Conservation (phyloP, 2,797 vertebrate genomes). For the Aselliscus stoliczkanus region DNA sequence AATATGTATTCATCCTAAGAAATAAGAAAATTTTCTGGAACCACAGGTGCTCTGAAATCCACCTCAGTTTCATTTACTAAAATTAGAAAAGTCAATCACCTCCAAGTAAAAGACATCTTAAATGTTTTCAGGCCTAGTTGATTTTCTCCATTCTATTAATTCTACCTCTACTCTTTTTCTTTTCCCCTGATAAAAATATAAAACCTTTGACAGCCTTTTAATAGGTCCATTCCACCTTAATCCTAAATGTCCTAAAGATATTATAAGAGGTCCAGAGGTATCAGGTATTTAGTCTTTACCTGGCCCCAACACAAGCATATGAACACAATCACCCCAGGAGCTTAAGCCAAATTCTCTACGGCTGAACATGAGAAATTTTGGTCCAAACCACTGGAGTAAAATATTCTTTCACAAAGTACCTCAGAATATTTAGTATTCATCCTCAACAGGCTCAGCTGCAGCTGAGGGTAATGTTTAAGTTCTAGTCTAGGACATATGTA, state of each 20-base stretch:
- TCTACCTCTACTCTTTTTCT: background rate
- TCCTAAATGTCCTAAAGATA: background rate
- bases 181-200: background rate
- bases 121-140: background rate
- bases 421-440: conserved; percentile 18
- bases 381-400: background rate
- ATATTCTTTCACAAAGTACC: background rate
- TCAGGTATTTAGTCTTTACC: background rate
- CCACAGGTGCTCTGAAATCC: background rate
- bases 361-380: background rate
- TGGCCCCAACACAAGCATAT: background rate
- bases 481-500: background rate
- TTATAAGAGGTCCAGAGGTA: background rate
- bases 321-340: background rate
- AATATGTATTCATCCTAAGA: background rate
- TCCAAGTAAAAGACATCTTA: background rate
- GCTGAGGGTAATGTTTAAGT: background rate
- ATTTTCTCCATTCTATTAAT: conserved; percentile 27
- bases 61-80: conserved; percentile 5
- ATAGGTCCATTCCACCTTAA: background rate
- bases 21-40: conserved; percentile 12
- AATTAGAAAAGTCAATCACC: background rate
- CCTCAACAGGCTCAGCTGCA: background rate
- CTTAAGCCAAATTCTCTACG: background rate
- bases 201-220: background rate